These are phyloP conservation scores for Rhagologus leucostigma DNA, from an alignment of 2,113 vertebrate genomes.

Conservation along the genomic window DNA sequence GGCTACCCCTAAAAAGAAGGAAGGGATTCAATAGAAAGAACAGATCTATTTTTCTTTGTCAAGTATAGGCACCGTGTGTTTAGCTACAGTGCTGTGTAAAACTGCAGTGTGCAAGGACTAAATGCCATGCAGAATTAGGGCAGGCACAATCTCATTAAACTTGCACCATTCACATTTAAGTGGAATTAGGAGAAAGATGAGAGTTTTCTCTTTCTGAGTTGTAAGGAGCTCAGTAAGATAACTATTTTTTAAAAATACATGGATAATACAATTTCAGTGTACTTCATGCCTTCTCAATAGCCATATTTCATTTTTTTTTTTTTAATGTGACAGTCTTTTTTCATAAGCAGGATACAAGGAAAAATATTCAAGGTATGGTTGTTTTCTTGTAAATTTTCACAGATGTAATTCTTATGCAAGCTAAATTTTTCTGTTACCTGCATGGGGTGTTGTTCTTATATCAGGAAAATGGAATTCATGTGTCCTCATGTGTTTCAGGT, in stretches of 20 bases:
- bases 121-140: background rate
- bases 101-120: background rate
- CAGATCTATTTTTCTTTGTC: background rate
- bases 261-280: background rate
- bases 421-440: background rate
- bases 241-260: background rate
- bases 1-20: background rate
- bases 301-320: background rate
- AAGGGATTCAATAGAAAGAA: background rate
- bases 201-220: background rate
- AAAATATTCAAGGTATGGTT: background rate
- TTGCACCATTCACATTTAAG: background rate
- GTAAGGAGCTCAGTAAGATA: background rate
- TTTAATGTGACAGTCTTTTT: background rate
- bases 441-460: background rate
- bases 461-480: background rate
- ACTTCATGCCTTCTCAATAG: background rate
- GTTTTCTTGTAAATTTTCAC: background rate
- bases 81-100: background rate
- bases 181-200: background rate
- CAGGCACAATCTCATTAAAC: background rate
- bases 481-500: constrained; percentile 74
- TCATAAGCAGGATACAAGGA: background rate
- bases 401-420: background rate
- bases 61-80: background rate